Conservation (phyloP, 2,888 invertebrate species). For the Argynnis bischoffii region DNA sequence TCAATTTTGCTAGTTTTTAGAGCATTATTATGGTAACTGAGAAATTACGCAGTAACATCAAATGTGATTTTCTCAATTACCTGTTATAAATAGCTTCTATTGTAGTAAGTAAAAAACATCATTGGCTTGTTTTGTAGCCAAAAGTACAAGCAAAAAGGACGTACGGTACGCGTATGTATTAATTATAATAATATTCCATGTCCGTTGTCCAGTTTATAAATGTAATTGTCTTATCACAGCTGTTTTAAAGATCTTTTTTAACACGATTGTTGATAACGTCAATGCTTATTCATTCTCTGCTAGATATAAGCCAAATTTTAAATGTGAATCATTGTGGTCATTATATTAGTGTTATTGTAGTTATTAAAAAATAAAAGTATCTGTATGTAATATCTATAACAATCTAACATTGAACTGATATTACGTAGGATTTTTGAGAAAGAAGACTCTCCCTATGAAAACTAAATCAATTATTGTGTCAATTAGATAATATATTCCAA, state of each 20-base stretch:
- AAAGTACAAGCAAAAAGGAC: slow-evolving; percentile 12
- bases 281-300: too few species aligned
- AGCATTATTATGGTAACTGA: slow-evolving; percentile 17
- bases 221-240: slow-evolving; percentile 10
- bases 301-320: too few species aligned
- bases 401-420: slow-evolving; percentile 7
- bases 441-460: not conserved
- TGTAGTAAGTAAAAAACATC: slow-evolving; percentile 15
- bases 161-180: slow-evolving; percentile 18
- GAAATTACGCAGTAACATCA: slow-evolving; percentile 10
- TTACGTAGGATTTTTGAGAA: not conserved
- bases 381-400: not conserved
- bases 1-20: slow-evolving; percentile 29
- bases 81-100: slow-evolving; percentile 14
- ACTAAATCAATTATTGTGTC: slow-evolving; percentile 2
- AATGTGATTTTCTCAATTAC: slow-evolving; percentile 6
- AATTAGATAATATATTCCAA: slow-evolving; percentile 13
- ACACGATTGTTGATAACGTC: not conserved
- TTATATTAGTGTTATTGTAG: too few species aligned
- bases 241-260: not conserved
- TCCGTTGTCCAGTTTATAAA: slow-evolving; percentile 2
- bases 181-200: not conserved
- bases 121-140: slow-evolving; percentile 24
- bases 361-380: not conserved
- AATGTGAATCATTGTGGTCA: too few species aligned